These are phyloP conservation scores for Drosophila aff. DNA, from an alignment of 1,140 invertebrate genomes.

Conservation along the genomic window DNA sequence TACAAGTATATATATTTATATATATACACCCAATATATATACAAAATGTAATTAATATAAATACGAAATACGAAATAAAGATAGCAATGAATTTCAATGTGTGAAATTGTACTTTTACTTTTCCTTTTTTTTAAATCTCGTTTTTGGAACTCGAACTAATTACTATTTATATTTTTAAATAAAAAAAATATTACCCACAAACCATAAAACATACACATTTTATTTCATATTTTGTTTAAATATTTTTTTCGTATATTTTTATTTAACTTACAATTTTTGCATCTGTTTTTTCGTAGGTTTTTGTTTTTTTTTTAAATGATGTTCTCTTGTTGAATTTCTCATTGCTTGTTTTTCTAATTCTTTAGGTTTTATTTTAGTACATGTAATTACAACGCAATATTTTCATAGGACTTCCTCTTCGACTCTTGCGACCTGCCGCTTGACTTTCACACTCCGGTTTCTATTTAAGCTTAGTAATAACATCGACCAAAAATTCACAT, in stretches of 20 bases:
- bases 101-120: constrained; percentile 9
- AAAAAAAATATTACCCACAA: background rate
- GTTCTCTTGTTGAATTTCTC: constrained; percentile 39
- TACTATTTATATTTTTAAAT: background rate
- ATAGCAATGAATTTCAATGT: constrained; percentile 74
- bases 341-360: constrained; percentile 29
- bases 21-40: constrained; percentile 43
- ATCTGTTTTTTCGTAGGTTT: constrained; percentile 23
- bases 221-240: constrained; percentile 11
- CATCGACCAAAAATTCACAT: background rate
- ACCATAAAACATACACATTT: background rate
- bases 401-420: constrained; percentile 65
- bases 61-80: constrained; percentile 54
- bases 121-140: background rate
- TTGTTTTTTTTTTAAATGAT: constrained; percentile 18
- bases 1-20: constrained; percentile 9
- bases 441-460: constrained; percentile 8
- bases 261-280: constrained; percentile 69
- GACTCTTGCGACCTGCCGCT: constrained; percentile 9
- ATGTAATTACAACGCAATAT: constrained; percentile 57
- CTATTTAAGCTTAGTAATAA: background rate
- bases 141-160: background rate
- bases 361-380: constrained; percentile 56
- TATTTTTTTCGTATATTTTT: constrained; percentile 59
- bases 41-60: constrained; percentile 50